Base-by-base conservation (phyloP, 2,113 vertebrate species). In the Gymnogyps californianus region DNA sequence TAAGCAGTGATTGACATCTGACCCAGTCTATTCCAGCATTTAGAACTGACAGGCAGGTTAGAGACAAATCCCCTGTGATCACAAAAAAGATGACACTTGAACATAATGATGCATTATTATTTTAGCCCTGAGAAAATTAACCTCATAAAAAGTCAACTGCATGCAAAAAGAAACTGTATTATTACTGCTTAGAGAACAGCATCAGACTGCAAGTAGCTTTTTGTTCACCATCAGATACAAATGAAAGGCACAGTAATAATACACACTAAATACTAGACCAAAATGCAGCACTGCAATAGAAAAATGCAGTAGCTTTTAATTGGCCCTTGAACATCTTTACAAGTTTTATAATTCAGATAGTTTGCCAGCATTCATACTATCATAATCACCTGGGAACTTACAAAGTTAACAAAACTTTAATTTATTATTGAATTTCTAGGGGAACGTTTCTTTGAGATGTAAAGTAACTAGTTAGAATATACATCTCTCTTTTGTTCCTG, bases 41-140 rank as follows among this genome's bases (percentile, higher is more conserved):
- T 76, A 93, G 65, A 93, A 81, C 32, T 87, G 84, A 71, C 59
- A 95, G 59, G 51, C 74, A 94, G 44, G 47, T 83, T 89, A 93
- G 40, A 97, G 78, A 95, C 44, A 95, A 91, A 94, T 31, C 47
- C 89, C 61, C 69, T 69, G 51, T 58, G 49, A 87, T 83, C 46
- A 85, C 17, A 65, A 90, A 93, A 92, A 84, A 89, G 44, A 85
- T 69, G 84, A 93, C 22, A 36, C 47, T 87, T 29, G 3, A 94
- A 83, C 47, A 81, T 79, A 94, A 87, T 52, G 76, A 94, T 72
- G 76, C 62, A 52, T 67, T 89, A 70, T 88, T 89, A 74, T 83
- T 92, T 94, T 74, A 92, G 74, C 42, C 58, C 67, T 75, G 69
- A 79, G 83, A 94, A 96, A 92, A 91, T 91, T 62, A 88, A 96